Evolutionary conservation across 2,113 vertebrate species (phyloP).

Genomic region (Nesoenas mayeri): DNA sequence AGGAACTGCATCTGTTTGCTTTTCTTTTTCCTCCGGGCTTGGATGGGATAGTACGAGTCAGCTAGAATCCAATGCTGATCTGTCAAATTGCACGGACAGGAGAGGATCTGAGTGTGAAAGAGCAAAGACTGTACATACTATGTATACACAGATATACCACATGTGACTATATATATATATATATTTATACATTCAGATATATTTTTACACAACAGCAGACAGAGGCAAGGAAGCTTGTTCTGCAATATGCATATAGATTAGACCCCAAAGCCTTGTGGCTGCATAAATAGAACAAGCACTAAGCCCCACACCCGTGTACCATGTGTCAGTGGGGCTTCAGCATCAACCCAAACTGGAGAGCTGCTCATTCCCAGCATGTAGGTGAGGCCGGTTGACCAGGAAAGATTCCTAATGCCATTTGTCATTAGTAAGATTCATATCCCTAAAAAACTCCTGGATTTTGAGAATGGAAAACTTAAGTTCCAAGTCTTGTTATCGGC

Average conservation of each 20-base stretch:
- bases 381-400: background rate
- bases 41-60: background rate
- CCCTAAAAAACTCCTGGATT: background rate
- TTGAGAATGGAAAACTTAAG: background rate
- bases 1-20: conserved; percentile 36
- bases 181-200: background rate
- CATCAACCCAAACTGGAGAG: background rate
- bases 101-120: background rate
- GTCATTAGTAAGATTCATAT: background rate
- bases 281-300: background rate
- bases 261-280: background rate
- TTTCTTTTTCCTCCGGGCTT: background rate
- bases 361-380: background rate
- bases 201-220: background rate
- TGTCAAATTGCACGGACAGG: background rate
- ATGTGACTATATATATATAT: no score
- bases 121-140: background rate
- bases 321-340: background rate
- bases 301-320: background rate
- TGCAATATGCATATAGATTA: background rate
- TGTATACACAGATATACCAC: background rate
- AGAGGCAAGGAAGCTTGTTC: background rate
- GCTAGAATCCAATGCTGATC: background rate
- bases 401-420: background rate
- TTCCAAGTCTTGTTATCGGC: background rate